phyloP scores from a whole-genome alignment of 1,140 invertebrate species.

The Euschistus heros region DNA sequence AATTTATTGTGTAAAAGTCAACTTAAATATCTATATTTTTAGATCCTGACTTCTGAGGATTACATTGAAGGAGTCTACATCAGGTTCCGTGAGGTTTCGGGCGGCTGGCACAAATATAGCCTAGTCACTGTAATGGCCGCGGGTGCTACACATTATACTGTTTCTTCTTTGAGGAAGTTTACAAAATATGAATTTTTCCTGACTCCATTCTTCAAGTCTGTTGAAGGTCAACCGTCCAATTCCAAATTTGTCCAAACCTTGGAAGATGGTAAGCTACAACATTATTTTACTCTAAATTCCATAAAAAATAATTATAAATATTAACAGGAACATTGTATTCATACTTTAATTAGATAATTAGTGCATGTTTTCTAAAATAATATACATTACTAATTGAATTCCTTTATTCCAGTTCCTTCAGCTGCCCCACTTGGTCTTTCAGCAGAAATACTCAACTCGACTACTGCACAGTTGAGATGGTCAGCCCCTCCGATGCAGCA shows the following conservation, averaged over 20 bases:
- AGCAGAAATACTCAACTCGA: slow-evolving; percentile 69
- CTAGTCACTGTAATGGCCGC: slow-evolving; percentile 58
- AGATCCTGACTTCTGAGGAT: slow-evolving; percentile 43
- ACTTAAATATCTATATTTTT: neutral
- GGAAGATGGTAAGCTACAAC: slow-evolving; percentile 49
- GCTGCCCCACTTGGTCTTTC: slow-evolving; percentile 68
- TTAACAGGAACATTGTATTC: neutral
- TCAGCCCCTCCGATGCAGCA: slow-evolving; percentile 61
- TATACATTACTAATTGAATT: neutral
- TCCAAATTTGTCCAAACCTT: slow-evolving; percentile 54
- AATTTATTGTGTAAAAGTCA: too few relatives aligned
- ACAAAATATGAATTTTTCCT: slow-evolving; percentile 82
- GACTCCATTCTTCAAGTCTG: slow-evolving; percentile 70
- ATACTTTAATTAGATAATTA: neutral
- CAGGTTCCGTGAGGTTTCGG: slow-evolving; percentile 68
- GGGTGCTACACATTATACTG: slow-evolving; percentile 52
- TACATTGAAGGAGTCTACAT: slow-evolving; percentile 84
- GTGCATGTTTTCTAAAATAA: neutral
- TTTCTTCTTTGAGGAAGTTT: slow-evolving; percentile 66
- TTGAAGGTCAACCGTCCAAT: slow-evolving; percentile 76
- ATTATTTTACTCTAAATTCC: neutral
- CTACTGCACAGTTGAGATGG: slow-evolving; percentile 68
- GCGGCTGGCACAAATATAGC: slow-evolving; percentile 48
- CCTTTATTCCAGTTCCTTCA: slow-evolving; percentile 49
- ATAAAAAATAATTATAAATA: neutral